Evolutionary conservation across 2,113 vertebrate genomes (phyloP).

Genomic region (Mola mola): DNA sequence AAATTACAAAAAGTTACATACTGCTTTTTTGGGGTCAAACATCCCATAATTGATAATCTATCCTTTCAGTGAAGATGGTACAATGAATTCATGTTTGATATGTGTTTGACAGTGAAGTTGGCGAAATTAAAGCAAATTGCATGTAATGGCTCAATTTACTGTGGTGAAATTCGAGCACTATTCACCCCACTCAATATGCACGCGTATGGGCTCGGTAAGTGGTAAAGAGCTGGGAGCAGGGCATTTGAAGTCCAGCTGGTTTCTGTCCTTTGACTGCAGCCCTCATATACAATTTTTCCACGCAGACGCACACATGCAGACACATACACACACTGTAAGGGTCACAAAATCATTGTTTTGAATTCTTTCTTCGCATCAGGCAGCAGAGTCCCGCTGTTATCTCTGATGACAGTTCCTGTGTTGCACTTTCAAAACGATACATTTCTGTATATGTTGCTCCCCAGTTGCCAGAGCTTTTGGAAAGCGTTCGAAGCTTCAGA

Average conservation of each 20-base stretch:
- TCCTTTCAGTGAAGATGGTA: constrained; percentile 7
- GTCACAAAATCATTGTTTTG: constrained; percentile 20
- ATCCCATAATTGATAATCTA: constrained; percentile 8
- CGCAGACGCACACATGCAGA: constrained; percentile 5
- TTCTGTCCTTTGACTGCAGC: background rate
- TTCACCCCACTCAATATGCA: constrained; percentile 36
- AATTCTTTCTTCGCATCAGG: constrained; percentile 8
- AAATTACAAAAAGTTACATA: background rate
- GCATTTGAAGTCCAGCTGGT: constrained; percentile 23
- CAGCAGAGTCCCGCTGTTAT: constrained; percentile 10
- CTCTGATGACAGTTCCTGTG: constrained; percentile 25
- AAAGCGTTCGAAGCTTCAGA: constrained; percentile 18
- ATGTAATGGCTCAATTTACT: constrained; percentile 58
- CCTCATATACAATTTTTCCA: background rate
- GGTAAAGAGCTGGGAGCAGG: constrained; percentile 29
- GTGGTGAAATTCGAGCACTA: constrained; percentile 39
- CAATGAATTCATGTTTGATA: constrained; percentile 24
- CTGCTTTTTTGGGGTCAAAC: constrained; percentile 5
- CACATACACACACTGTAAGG: constrained; percentile 5
- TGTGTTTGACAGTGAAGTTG: constrained; percentile 20
- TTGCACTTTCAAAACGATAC: constrained; percentile 23
- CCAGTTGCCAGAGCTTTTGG: constrained; percentile 21
- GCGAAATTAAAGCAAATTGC: constrained; percentile 56
- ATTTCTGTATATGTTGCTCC: constrained; percentile 13
- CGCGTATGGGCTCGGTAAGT: constrained; percentile 16